Percentiles rank a stretch among this genome's conserved stretches.
These are phyloP conservation scores for Felis chaus DNA, from an alignment of 2,113 vertebrate genomes.

Conservation along the genomic window DNA sequence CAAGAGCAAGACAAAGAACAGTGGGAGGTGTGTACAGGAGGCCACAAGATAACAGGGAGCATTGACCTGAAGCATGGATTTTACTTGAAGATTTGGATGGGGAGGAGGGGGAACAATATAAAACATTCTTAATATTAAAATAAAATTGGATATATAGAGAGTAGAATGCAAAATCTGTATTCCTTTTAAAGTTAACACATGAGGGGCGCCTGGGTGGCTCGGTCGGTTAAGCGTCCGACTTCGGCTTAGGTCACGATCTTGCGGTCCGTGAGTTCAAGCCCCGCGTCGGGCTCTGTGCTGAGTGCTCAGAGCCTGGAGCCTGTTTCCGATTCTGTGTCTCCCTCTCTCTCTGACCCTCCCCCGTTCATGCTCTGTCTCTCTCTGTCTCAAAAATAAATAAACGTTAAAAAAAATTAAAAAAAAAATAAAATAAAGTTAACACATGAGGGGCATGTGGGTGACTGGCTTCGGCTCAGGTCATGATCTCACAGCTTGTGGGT, in stretches of 20 bases:
- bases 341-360: no score
- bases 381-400: no score
- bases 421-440: neutral
- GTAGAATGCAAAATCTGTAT: neutral
- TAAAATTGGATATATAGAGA: neutral
- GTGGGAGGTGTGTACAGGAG: neutral
- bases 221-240: no score
- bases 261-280: no score
- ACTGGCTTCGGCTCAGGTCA: no score
- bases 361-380: no score
- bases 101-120: neutral
- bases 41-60: neutral
- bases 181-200: neutral
- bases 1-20: neutral
- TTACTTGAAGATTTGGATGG: neutral
- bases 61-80: neutral
- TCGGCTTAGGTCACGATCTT: no score
- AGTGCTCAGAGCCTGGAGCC: no score
- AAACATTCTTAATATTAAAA: neutral
- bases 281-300: no score
- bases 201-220: neutral
- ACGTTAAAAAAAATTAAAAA: no score
- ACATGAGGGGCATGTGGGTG: neutral
- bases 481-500: no score
- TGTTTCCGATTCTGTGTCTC: no score